Base-by-base conservation (phyloP, 37 sponge, comb jelly and placozoan species). In the Cliona cf. orientalis region DNA sequence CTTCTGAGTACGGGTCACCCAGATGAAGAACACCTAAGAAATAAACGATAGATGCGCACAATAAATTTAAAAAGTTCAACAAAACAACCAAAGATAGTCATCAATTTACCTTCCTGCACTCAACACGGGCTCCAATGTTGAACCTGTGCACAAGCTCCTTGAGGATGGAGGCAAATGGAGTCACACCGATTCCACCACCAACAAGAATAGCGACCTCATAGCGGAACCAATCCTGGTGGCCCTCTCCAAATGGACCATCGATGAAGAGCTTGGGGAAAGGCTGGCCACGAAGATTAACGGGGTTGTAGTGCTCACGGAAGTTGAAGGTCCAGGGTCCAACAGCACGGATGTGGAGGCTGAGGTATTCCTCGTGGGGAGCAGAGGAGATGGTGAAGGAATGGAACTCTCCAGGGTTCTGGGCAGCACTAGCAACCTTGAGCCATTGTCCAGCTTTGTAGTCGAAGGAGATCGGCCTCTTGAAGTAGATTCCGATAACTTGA, bases 101-200 rank as follows among this genome's bases (percentile, higher is more conserved):
- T 70, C 11, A 38, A 69, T 60, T 64, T 35, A 94, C 96, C 90
- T 89, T 96, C 76, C 89, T 95, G 90, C 94, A 90, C 58, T 89
- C 79, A 56, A 92, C 46, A 33, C 91, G 79, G 34, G 91, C 85
- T 60, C 92, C 89, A 70, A 90, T 89, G 84, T 84, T 93, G 84
- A 86, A 86, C 42, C 94, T 75, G 75, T 95, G 89, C 28, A 95
- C 95, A 28, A 98, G 74, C 60, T 98, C 98, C 82, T 98, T 98
- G 61, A 98, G 74, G 80, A 98, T 98, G 72, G 98, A 98, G n/a
- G 98, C 95, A 83, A 98, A 98, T 39, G 98, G 98, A 46, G 98
- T 98, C 22, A 98, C 94, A 23, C 98, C 98, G 68, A 98, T 98
- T 28, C 98, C 98, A 5, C 98, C 98, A 58, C 98, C 98, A 0